Conservation (phyloP, 2,888 invertebrate genomes). For the Philereme vetulata region DNA sequence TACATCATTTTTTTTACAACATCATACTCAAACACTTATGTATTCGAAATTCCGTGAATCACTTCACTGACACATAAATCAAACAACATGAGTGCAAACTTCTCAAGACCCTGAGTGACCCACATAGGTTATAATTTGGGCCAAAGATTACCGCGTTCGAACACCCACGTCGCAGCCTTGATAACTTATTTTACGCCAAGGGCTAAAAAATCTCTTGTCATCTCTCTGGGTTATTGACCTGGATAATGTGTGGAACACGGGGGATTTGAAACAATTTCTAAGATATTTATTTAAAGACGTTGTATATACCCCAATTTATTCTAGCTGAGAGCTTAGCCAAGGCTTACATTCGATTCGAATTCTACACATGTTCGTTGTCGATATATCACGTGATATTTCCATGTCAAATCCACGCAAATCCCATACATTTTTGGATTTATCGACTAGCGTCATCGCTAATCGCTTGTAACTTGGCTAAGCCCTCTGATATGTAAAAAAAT, state of each 20-base stretch:
- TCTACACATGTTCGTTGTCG: too few relatives aligned
- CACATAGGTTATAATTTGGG: slow-evolving; percentile 21
- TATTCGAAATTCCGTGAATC: slow-evolving; percentile 29
- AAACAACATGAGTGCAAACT: slow-evolving; percentile 39
- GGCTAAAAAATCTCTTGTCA: slow-evolving; percentile 7
- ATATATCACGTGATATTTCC: too few relatives aligned
- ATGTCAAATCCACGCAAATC: too few relatives aligned
- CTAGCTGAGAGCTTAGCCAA: too few relatives aligned
- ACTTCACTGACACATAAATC: slow-evolving; percentile 40
- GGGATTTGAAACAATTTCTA: background rate
- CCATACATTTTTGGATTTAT: too few relatives aligned
- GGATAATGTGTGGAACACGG: slow-evolving; percentile 2
- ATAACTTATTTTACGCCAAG: slow-evolving; percentile 13
- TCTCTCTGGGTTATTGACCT: background rate
- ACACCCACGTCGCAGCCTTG: slow-evolving; percentile 28
- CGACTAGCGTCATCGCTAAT: too few relatives aligned
- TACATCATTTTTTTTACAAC: slow-evolving; percentile 18
- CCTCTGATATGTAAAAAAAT: too few relatives aligned
- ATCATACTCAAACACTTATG: slow-evolving; percentile 17
- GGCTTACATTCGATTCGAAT: too few relatives aligned
- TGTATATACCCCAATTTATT: too few relatives aligned
- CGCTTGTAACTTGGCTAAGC: too few relatives aligned
- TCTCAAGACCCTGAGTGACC: slow-evolving; percentile 29
- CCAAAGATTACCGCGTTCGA: slow-evolving; percentile 28
- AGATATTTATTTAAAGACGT: background rate